A percentile compares a stretch with the other conserved stretches of the same genome.
These are phyloP conservation scores for Eupithecia vulgata DNA, from an alignment of 2,888 invertebrate species.

Conservation along the genomic window DNA sequence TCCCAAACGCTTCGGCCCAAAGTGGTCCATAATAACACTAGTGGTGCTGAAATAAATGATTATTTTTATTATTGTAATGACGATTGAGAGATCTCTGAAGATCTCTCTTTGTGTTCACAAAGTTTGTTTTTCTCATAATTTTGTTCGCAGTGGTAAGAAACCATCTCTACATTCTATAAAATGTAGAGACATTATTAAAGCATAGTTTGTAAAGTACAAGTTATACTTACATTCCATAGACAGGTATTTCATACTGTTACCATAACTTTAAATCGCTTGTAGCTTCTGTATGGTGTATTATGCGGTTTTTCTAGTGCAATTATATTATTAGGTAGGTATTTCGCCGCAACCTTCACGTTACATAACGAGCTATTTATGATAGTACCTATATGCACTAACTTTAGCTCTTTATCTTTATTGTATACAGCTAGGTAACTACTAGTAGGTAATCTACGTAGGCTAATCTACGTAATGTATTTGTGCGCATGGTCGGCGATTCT, in stretches of 20 bases:
- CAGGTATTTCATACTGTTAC: conserved; percentile 8
- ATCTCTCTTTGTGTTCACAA: neutral
- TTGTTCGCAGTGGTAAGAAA: neutral
- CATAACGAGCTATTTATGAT: conserved; percentile 41
- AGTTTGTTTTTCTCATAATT: neutral
- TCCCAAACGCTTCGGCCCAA: no score
- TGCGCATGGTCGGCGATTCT: conserved; percentile 48
- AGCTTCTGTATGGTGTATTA: conserved; percentile 1
- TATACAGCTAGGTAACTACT: neutral
- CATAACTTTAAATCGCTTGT: conserved; percentile 5
- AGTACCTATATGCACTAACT: conserved; percentile 28
- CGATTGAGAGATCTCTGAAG: neutral
- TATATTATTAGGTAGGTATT: conserved; percentile 29
- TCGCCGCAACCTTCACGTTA: conserved; percentile 33
- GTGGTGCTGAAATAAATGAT: no score
- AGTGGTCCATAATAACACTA: no score
- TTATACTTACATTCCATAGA: neutral
- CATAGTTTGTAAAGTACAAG: neutral
- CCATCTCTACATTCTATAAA: neutral
- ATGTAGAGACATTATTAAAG: neutral
- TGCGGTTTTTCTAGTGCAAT: conserved; percentile 24
- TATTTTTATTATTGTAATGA: no score
- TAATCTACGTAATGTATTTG: conserved; percentile 43
- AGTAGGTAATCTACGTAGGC: neutral
- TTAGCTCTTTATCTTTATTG: conserved; percentile 51